phyloP scores from a whole-genome alignment of 2,888 invertebrate species.

The Zele albiditarsus region DNA sequence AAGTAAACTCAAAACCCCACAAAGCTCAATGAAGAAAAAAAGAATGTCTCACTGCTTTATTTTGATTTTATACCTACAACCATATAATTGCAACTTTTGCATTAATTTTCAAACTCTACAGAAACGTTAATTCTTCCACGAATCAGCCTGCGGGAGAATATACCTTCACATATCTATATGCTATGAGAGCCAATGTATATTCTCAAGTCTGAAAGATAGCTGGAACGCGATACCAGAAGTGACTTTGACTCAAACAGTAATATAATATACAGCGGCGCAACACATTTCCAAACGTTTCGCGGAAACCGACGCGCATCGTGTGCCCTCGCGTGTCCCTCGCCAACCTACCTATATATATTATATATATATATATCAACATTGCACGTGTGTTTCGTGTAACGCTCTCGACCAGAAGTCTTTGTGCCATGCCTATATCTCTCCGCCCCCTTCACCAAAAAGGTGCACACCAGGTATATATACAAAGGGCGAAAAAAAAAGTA shows the following conservation, averaged over 20 bases:
- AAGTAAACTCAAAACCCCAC: neutral
- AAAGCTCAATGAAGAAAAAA: neutral
- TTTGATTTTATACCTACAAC: neutral
- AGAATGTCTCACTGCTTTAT: neutral
- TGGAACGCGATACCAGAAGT: slow-evolving; percentile 7
- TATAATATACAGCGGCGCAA: slow-evolving; percentile 16
- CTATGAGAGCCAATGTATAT: neutral
- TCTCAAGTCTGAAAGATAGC: slow-evolving; percentile 8
- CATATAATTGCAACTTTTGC: neutral
- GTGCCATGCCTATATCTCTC: slow-evolving; percentile 7
- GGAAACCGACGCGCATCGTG: slow-evolving; percentile 45
- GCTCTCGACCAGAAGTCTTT: slow-evolving; percentile 36
- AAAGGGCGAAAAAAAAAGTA: neutral
- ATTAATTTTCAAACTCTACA: slow-evolving; percentile 11
- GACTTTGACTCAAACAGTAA: slow-evolving; percentile 16
- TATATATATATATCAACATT: neutral
- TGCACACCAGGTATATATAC: slow-evolving; percentile 9
- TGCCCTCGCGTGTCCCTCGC: slow-evolving; percentile 36
- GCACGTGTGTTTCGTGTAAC: slow-evolving; percentile 42
- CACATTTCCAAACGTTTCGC: slow-evolving; percentile 49
- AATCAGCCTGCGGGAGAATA: slow-evolving; percentile 2
- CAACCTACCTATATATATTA: slow-evolving; percentile 4
- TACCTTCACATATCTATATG: neutral
- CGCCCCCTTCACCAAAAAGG: slow-evolving; percentile 16
- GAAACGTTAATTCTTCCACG: slow-evolving; percentile 13